Base-by-base conservation (phyloP, 1,140 invertebrate species). In the Nylanderia fulva region DNA sequence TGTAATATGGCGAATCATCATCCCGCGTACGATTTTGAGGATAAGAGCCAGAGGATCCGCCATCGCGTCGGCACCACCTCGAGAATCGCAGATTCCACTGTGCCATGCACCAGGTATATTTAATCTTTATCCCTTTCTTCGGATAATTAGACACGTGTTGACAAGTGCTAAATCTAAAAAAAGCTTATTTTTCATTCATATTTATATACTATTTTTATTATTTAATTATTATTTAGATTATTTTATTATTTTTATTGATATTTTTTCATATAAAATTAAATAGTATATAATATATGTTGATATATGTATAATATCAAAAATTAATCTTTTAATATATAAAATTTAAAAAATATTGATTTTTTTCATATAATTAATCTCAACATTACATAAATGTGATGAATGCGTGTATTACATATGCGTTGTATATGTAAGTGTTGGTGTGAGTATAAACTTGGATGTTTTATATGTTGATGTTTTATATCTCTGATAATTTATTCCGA, bases 31-130 rank as follows among this genome's bases (percentile, higher is more conserved):
- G 94, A 95, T 36, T 95, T 93, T 79, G 93, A 94, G 45, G 94
- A 94, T 29, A 90, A 94, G 33, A 91, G 89, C 0, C 94, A 94
- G 74, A 92, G 93, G 63, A 91, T 93, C 74, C 84, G 93, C 29
- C 93, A 94, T 74, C 90, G 94, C 21, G 90, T 93, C 6, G 92
- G 89, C 8, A 82, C 92, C 2, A 88, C 91, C 5, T 91, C 92
- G 0, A 94, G 92, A 63, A 90, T 92, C 0, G 91, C 92, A 8
- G 94, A 95, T 54, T 93, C 93, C 7, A 93, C 94, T 1, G 92
- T 94, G 8, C 90, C 93, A 21, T 94, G 94, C 75, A 90, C 92
- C 1, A 94, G 93, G 94, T 95, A 84, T n/a, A n/a, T n/a, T 71
- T 42, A 24, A 5, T n/a, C 61, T 63, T 45, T 0, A 24, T 21